These are phyloP conservation scores for Gadopsis bispinosus DNA, from an alignment of 2,797 vertebrate genomes.

Conservation along the genomic window DNA sequence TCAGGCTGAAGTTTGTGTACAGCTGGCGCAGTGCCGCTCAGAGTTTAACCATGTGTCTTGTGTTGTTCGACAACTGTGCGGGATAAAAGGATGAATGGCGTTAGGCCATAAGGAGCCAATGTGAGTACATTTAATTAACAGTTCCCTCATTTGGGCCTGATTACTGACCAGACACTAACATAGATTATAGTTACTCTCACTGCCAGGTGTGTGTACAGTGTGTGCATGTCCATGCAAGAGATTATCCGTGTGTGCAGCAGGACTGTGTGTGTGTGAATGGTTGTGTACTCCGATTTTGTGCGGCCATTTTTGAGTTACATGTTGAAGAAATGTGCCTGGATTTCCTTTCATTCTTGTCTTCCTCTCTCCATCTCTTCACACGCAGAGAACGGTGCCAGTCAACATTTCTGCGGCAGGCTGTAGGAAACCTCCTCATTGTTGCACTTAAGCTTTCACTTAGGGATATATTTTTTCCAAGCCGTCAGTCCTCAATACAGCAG, in stretches of 20 bases:
- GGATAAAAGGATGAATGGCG: constrained; percentile 66
- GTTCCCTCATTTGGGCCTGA: constrained; percentile 72
- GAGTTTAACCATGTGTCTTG: constrained; percentile 43
- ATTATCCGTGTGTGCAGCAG: background rate
- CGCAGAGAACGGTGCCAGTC: background rate
- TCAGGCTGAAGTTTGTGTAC: constrained; percentile 57
- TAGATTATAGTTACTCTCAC: constrained; percentile 43
- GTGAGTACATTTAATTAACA: constrained; percentile 81
- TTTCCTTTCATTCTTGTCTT: background rate
- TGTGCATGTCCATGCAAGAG: background rate
- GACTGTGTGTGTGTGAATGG: background rate
- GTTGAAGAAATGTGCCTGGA: background rate
- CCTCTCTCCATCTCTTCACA: background rate
- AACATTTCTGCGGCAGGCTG: background rate
- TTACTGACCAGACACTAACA: constrained; percentile 78
- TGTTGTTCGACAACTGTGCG: constrained; percentile 66
- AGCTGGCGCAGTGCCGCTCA: constrained; percentile 39
- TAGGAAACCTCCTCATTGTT: background rate
- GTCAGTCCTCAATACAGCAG: background rate
- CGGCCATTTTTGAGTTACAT: background rate
- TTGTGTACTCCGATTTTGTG: background rate
- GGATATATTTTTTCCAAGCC: background rate
- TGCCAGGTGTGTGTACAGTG: constrained; percentile 30
- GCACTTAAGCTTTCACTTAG: background rate
- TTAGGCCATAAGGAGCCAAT: constrained; percentile 70